These are phyloP conservation scores for Phoebastria nigripes DNA, from an alignment of 2,797 vertebrate species.

Conservation along the genomic window DNA sequence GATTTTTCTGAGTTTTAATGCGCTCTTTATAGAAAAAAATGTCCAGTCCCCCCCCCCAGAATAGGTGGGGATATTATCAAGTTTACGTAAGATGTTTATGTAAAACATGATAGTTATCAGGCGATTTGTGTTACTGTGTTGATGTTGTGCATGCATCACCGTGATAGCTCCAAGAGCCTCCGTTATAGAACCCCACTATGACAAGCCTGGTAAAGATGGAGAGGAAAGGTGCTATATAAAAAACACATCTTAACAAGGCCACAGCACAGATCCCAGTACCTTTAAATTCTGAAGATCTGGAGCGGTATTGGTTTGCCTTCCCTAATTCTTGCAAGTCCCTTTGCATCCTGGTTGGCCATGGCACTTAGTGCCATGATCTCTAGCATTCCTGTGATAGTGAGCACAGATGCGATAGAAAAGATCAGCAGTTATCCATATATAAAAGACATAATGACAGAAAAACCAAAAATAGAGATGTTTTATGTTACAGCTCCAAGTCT, in stretches of 20 bases:
- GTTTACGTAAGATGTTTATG: not conserved
- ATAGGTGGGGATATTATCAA: not conserved
- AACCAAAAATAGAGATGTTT: constrained; percentile 38
- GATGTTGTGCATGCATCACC: not conserved
- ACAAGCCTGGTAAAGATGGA: not conserved
- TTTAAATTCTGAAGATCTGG: not conserved
- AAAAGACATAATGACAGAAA: constrained; percentile 48
- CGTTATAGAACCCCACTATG: not conserved
- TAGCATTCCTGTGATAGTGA: constrained; percentile 37
- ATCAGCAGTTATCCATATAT: constrained; percentile 38
- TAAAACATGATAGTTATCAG: not conserved
- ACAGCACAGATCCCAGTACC: not conserved
- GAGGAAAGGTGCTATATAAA: not conserved
- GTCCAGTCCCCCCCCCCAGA: too few relatives aligned
- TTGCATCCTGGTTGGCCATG: constrained; percentile 46
- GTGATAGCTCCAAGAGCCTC: not conserved
- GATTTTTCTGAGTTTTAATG: not conserved
- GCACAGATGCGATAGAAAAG: constrained; percentile 22
- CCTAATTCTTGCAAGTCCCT: not conserved
- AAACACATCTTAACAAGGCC: not conserved
- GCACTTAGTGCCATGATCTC: constrained; percentile 9
- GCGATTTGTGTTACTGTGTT: not conserved
- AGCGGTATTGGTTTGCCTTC: not conserved
- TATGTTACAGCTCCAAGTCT: constrained; percentile 35
- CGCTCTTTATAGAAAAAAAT: not conserved